Evolutionary conservation across 1,140 invertebrate genomes (phyloP), one percentile per base, ranked within the genome.

Genomic region (Lepidurus packardi): DNA sequence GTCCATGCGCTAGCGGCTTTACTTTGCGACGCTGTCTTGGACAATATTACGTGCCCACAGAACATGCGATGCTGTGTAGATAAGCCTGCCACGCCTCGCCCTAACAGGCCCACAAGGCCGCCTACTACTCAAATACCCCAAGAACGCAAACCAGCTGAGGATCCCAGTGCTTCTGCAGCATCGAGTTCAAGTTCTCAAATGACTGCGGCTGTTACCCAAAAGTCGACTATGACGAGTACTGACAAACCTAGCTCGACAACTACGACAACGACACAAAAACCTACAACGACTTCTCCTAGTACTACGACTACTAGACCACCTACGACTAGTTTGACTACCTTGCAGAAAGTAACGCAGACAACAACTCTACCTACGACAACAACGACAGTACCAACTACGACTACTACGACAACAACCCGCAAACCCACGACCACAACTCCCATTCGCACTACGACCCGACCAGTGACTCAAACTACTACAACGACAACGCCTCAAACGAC

Each of bases 21-120:
- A 44, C 93, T 94, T 81, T 95, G 93, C 84, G 91, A 92, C 83
- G 90, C 93, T 43, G 78, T 78, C 7, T 86, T 93, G 24, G 92
- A 94, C 65, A 90, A 94, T 82, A 90, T 93, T 9, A 89, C 89
- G 74, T 94, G 93, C 83, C 92, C 92, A 6, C 89, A 90, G 24
- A 83, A 90, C 1, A 93, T 93, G 92, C 89, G 92, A 82, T 94
- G 93, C 84, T 94, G 93, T 82, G 88, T 93, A 1, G 91, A 94
- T 34, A 81, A 78, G 10, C 80, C 45, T n/a, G 44, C 43, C 34
- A 73, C 47, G 45, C 78, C 76, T 16, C 43, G 73, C 4, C 73
- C 47, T 8, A 74, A 65, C 44, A 34, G 41, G 74, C 76, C 77
- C 25, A 44, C 8, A 47, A 73, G 24, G 42, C 21, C 43, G 53